phyloP scores from a whole-genome alignment of 2,113 vertebrate genomes.

The Oryzias melastigma region DNA sequence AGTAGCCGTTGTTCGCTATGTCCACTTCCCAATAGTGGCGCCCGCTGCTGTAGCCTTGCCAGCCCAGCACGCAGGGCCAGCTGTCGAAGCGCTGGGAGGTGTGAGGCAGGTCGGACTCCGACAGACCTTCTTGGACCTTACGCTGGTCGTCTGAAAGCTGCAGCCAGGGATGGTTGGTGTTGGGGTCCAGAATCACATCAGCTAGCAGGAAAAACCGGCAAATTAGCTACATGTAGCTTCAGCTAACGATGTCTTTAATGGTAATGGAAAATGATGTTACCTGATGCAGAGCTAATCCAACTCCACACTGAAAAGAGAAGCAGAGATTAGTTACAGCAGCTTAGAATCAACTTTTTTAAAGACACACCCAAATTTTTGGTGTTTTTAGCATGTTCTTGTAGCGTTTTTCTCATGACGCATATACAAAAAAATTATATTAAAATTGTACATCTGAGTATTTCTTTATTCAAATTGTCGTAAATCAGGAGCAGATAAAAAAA shows the following conservation, averaged over 20 bases:
- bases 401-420: too few relatives aligned
- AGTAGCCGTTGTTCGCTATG: slow-evolving; percentile 70
- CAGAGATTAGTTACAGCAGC: background rate
- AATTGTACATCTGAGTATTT: too few relatives aligned
- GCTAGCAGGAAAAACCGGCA: slow-evolving; percentile 36
- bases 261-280: slow-evolving; percentile 30
- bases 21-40: slow-evolving; percentile 82
- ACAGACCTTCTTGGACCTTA: slow-evolving; percentile 64
- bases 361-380: too few relatives aligned
- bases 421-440: too few relatives aligned
- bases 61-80: slow-evolving; percentile 73
- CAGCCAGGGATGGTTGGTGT: slow-evolving; percentile 75
- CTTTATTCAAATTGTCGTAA: too few relatives aligned
- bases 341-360: background rate
- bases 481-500: too few relatives aligned
- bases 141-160: slow-evolving; percentile 71
- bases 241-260: background rate
- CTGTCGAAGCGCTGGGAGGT: slow-evolving; percentile 71
- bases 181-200: slow-evolving; percentile 72
- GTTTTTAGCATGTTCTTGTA: too few relatives aligned
- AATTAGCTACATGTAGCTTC: background rate
- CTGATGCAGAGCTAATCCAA: slow-evolving; percentile 74
- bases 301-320: slow-evolving; percentile 71
- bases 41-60: slow-evolving; percentile 70
- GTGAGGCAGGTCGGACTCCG: slow-evolving; percentile 21